These are phyloP conservation scores for Siniperca undulata DNA, from an alignment of 2,797 vertebrate species.

Conservation along the genomic window DNA sequence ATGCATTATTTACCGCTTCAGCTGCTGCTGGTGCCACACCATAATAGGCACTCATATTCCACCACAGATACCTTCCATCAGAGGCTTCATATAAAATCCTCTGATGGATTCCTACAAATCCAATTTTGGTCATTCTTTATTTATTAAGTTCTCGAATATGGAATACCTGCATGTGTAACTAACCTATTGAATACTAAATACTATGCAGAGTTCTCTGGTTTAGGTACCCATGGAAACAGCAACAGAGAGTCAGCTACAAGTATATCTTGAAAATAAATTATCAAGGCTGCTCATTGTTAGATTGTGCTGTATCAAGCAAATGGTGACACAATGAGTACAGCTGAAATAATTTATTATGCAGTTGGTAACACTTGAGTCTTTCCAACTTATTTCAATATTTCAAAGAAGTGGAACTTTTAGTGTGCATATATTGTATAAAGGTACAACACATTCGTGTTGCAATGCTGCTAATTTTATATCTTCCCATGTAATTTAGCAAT, in stretches of 20 bases:
- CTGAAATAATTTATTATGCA: conserved; percentile 44
- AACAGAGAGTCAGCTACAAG: conserved; percentile 17
- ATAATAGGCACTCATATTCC: conserved; percentile 68
- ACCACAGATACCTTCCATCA: conserved; percentile 62
- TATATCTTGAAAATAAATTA: conserved; percentile 47
- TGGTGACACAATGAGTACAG: conserved; percentile 46
- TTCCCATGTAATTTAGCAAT: conserved; percentile 22
- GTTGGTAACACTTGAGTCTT: conserved; percentile 15
- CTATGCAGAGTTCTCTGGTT: conserved; percentile 16
- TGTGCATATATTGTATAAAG: conserved; percentile 1
- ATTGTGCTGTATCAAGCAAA: conserved; percentile 33
- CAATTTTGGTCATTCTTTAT: conserved; percentile 61
- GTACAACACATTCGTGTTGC: background rate
- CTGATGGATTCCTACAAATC: conserved; percentile 54
- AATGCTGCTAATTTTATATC: conserved; percentile 1
- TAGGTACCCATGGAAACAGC: conserved; percentile 57
- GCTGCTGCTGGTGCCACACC: conserved; percentile 71
- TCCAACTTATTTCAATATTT: conserved; percentile 27
- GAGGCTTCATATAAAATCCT: conserved; percentile 40
- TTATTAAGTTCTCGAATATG: conserved; percentile 51
- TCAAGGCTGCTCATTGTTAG: conserved; percentile 45
- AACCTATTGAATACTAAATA: conserved; percentile 43
- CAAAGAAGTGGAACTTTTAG: conserved; percentile 28
- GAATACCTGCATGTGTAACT: conserved; percentile 41
- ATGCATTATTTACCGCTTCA: conserved; percentile 86